Evolutionary conservation across 2,888 invertebrate genomes (phyloP), one percentile per base, ranked within the genome.

Genomic region (Apoda limacodes): DNA sequence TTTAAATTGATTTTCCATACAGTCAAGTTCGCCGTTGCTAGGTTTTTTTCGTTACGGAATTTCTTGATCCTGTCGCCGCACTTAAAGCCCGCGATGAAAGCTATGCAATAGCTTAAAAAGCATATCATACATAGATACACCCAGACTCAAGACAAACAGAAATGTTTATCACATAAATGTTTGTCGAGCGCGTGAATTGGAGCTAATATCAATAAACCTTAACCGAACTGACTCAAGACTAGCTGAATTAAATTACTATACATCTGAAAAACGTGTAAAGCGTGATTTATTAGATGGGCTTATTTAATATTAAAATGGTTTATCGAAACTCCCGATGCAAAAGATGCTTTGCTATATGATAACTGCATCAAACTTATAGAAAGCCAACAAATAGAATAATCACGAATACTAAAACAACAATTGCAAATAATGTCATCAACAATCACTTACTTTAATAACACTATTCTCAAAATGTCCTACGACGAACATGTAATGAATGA

Each of bases 241-340:
- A 4, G 20, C 37, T 2, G 42, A 48, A 39, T 17, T 49, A 5
- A 47, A 35, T 15, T 30, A 39, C 4, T 46, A 44, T 28, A 13
- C 37, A 20, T 35, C 38, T n/a, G 37, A 41, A 13, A 50, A 45
- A 10, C 30, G 45, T 17, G 13, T 23, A 2, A 51, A 50, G 38
- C 26, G 50, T 9, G 48, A 53, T 45, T 15, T 50, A 1, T 10
- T 51, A 7, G 47, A 54, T 17, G 52, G 45, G 5, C 21, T 53
- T 9, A 42, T 22, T 39, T 46, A 3, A 21, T 53, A 5, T 24
- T 50, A 3, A 50, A 50, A 48, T 51, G 42, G 36, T 43, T 52
- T 0, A 49, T 52, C 6, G 48, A 48, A 10, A 52, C 52, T 11
- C 50, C 51, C 1, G 50, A 54, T 22, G 46, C 52, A 1, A 46